A percentile compares a stretch with the other conserved stretches of the same genome.
Evolutionary conservation across 2,888 invertebrate genomes (phyloP).

Genomic region (Acanthacorydalis orientalis): DNA sequence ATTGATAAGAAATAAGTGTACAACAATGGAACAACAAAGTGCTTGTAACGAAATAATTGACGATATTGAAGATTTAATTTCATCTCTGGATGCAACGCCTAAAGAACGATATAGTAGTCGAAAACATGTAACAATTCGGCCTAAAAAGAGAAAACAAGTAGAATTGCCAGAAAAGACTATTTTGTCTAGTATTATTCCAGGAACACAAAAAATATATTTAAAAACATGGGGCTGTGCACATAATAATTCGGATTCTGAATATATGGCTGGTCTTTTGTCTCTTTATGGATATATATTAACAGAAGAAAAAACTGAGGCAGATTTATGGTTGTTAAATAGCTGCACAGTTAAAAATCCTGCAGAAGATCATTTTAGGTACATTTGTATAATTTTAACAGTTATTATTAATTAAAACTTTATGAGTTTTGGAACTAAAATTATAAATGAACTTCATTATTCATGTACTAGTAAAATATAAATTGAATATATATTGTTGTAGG

Average conservation of each 20-base stretch:
- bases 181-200: constrained; percentile 33
- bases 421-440: too few species aligned
- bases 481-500: too few species aligned
- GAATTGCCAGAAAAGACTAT: constrained; percentile 26
- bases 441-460: too few species aligned
- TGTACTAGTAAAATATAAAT: too few species aligned
- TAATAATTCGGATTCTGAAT: constrained; percentile 95
- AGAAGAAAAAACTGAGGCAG: constrained; percentile 62
- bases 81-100: constrained; percentile 61
- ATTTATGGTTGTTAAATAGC: constrained; percentile 91
- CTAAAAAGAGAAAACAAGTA: constrained; percentile 25
- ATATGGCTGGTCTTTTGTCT: constrained; percentile 92
- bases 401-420: constrained; percentile 1
- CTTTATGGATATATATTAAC: constrained; percentile 75
- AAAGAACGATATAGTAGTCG: constrained; percentile 58
- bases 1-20: too few species aligned
- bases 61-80: constrained; percentile 74
- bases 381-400: background rate
- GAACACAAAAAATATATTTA: constrained; percentile 66
- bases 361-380: constrained; percentile 76
- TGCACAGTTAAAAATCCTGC: constrained; percentile 97
- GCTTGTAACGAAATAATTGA: constrained; percentile 53
- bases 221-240: constrained; percentile 98
- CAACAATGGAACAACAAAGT: constrained; percentile 9
- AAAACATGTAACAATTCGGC: constrained; percentile 50